phyloP scores from a whole-genome alignment of 2,797 vertebrate genomes.

The Pipistrellus nathusii region DNA sequence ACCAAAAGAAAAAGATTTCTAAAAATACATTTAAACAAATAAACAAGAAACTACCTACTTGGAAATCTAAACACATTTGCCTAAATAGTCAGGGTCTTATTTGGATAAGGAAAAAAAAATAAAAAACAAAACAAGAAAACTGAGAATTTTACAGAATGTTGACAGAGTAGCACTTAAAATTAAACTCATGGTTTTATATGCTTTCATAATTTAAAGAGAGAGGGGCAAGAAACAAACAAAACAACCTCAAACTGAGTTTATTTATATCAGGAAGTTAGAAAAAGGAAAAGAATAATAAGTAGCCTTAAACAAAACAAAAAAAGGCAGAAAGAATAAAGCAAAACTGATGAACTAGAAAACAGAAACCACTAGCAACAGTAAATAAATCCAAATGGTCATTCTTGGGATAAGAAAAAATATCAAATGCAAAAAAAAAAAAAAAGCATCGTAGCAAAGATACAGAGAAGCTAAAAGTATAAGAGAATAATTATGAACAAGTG shows the following conservation, averaged over 20 bases:
- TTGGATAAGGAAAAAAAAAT: background rate
- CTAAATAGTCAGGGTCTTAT: background rate
- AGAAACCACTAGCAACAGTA: background rate
- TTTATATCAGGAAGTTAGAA: background rate
- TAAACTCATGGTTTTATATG: background rate
- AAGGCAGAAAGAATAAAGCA: background rate
- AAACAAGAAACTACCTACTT: background rate
- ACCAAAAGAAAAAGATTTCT: too few relatives aligned
- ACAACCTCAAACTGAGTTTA: background rate
- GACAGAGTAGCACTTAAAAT: background rate
- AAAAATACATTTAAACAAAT: background rate
- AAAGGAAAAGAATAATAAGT: background rate
- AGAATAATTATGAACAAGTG: too few relatives aligned
- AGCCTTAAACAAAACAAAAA: background rate
- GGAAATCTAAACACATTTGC: background rate
- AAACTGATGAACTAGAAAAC: background rate
- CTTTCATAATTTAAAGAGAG: background rate
- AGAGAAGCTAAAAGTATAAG: too few relatives aligned
- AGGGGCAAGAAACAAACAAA: background rate
- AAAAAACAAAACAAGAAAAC: background rate
- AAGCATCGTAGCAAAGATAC: too few relatives aligned
- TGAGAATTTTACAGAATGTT: background rate
- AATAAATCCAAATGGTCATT: too few relatives aligned
- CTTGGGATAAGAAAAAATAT: too few relatives aligned
- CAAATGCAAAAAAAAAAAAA: too few relatives aligned